Evolutionary conservation across 2,888 invertebrate genomes (phyloP), one percentile per base, ranked within the genome.

Genomic region (Metopia argyrocephala): DNA sequence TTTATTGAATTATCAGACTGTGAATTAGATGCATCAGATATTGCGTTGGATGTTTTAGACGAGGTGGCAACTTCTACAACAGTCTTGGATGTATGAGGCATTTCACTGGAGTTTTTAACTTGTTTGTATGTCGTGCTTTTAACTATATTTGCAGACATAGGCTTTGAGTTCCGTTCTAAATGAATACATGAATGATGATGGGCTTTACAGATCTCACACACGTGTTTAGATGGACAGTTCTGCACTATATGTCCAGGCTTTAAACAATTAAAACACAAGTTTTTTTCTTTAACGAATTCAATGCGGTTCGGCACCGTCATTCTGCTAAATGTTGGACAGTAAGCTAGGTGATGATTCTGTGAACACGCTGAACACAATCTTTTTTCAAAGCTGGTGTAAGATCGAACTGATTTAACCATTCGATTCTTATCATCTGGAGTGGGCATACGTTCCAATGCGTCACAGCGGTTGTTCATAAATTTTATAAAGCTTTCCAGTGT

Each of bases 201-300:
- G 18, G 25, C 71, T 9, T 79, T 71, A 23, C 76, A 74, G 27
- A 38, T 25, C 12, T 25, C 75, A 66, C 76, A 79, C 15, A 61
- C 62, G 38, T 76, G 68, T 23, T 62, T 45, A n/a, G 65, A 71
- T 2, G 45, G 23, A 52, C 52, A 76, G 6, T 45, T 71, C 62
- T 48, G 50, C 18, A 57, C 78, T 20, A 45, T 2, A 82, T 48
- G 54, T 12, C 56, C 66, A 1, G 74, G 23, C 64, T 82, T 79
- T 45, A 76, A 18, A 21, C 76, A 71, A 50, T 68, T 65, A 31
- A 76, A 79, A 23, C 71, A 56, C 7, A 57, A 45, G 27, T 9
- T 50, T 2, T 62, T 73, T 4, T 73, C 73, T 28, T 56, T 73
- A 0, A 73, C 64, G 21, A 64, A 64, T 1, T 18, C 21, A 23